Evolutionary conservation across 2,888 invertebrate genomes (phyloP).

Genomic region (Drosophila phalerata): DNA sequence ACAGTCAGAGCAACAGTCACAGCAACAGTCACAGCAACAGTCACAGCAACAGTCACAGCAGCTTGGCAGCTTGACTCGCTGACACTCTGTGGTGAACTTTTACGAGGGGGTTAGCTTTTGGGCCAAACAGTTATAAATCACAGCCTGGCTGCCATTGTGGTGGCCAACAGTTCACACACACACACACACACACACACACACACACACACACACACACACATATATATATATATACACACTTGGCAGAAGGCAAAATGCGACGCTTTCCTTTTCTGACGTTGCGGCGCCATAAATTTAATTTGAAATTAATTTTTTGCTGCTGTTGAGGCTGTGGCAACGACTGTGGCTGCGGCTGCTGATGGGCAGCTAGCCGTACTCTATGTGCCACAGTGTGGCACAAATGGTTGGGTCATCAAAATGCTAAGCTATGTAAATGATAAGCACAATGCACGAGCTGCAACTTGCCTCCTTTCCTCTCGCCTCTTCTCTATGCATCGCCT

Average conservation of each 20-base stretch:
- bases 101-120: slow-evolving; percentile 60
- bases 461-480: neutral
- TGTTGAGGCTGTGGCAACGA: slow-evolving; percentile 47
- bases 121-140: slow-evolving; percentile 78
- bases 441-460: slow-evolving; percentile 73
- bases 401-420: slow-evolving; percentile 77
- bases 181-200: slow-evolving; percentile 6
- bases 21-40: neutral
- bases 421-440: slow-evolving; percentile 82
- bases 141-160: slow-evolving; percentile 40
- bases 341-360: slow-evolving; percentile 27
- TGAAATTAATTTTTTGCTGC: slow-evolving; percentile 80
- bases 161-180: slow-evolving; percentile 42
- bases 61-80: slow-evolving; percentile 18
- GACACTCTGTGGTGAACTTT: slow-evolving; percentile 53
- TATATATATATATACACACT: no score
- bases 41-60: neutral
- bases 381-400: slow-evolving; percentile 63
- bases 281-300: slow-evolving; percentile 81
- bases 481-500: neutral
- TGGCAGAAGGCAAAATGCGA: slow-evolving; percentile 43
- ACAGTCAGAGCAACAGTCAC: no score
- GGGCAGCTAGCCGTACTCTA: slow-evolving; percentile 35
- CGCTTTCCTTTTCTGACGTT: slow-evolving; percentile 74
- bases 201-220: slow-evolving; percentile 6